These are phyloP conservation scores for Ceratina japonica DNA, from an alignment of 1,140 invertebrate genomes.

Conservation along the genomic window DNA sequence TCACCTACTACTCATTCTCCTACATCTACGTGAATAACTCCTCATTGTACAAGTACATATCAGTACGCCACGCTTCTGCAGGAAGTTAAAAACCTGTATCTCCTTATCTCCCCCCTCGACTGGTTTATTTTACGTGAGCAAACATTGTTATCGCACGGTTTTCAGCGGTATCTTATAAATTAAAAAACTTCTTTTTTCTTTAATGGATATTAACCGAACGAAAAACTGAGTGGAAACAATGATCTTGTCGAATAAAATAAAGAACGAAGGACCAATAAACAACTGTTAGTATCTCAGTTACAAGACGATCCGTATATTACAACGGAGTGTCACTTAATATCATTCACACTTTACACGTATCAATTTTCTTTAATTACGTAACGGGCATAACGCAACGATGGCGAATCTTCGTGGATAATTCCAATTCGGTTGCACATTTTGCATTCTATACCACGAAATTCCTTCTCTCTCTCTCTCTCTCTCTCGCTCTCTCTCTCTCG, in stretches of 20 bases:
- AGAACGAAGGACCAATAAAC: background rate
- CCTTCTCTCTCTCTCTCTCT: background rate
- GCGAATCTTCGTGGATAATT: background rate
- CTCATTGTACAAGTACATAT: background rate
- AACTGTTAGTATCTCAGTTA: background rate
- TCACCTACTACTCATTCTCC: background rate
- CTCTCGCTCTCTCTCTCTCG: background rate
- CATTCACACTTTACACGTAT: background rate
- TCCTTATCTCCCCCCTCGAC: background rate
- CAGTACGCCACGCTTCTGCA: background rate
- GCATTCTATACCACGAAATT: background rate
- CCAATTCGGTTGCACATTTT: background rate
- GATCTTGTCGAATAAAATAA: constrained; percentile 1
- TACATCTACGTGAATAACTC: background rate
- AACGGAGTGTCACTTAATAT: background rate
- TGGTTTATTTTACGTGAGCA: background rate
- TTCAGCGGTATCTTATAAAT: background rate
- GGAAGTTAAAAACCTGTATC: background rate
- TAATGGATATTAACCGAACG: background rate
- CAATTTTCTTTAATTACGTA: constrained; percentile 13
- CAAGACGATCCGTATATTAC: background rate
- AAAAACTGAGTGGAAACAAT: constrained; percentile 4
- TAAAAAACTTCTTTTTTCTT: background rate
- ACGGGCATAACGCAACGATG: background rate
- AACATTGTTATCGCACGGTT: background rate